Conservation (phyloP, 2,888 invertebrate species). For the Microplitis deprimator region DNA sequence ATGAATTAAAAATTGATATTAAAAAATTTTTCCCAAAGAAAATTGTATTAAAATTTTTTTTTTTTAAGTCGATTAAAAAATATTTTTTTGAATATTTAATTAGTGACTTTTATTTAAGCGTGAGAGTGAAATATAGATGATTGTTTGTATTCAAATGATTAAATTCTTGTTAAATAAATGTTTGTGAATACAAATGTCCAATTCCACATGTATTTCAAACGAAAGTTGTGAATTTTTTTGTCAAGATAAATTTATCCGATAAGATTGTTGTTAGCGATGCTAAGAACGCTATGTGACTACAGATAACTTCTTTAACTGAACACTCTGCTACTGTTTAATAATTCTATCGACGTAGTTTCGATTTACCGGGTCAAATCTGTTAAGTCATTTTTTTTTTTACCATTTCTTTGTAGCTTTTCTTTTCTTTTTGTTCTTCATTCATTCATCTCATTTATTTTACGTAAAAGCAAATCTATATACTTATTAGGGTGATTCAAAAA, state of each 20-base stretch:
- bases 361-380: constrained; percentile 13
- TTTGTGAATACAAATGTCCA: constrained; percentile 46
- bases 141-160: constrained; percentile 35
- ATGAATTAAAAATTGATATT: too few relatives aligned
- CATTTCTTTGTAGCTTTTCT: constrained; percentile 13
- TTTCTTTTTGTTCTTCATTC: not conserved
- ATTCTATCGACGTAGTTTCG: constrained; percentile 29
- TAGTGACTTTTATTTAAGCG: constrained; percentile 25
- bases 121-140: constrained; percentile 41
- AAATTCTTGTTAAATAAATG: constrained; percentile 28
- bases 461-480: too few relatives aligned
- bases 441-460: not conserved
- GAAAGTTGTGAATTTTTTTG: constrained; percentile 47
- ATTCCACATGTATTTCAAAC: constrained; percentile 33
- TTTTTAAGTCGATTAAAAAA: not conserved
- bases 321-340: constrained; percentile 23
- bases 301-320: constrained; percentile 11
- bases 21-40: not conserved
- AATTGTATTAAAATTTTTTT: not conserved
- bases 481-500: too few relatives aligned
- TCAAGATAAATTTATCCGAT: constrained; percentile 34
- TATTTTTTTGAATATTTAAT: not conserved
- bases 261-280: constrained; percentile 36
- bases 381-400: not conserved
- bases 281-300: constrained; percentile 26